Evolutionary conservation across 2,888 invertebrate species (phyloP), one percentile per base, ranked within the genome.

Genomic region (Drosophila infuscata): DNA sequence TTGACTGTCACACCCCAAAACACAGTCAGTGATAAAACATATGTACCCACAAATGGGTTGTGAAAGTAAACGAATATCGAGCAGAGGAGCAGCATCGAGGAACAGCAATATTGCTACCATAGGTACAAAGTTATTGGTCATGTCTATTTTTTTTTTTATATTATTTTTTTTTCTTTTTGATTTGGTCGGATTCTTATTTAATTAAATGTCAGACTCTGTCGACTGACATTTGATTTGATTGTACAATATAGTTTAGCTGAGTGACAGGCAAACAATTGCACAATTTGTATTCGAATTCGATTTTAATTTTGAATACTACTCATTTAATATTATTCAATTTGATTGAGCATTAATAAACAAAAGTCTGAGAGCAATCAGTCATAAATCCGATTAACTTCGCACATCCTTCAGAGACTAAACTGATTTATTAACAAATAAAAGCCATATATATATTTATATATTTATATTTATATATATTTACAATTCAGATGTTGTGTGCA

Each of bases 201-300:
- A 87, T 87, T 88, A 88, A 90, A 90, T 90, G 87, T 89, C 87
- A 90, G 88, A 77, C 69, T 70, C 68, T 77, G 70, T 36, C 67
- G 70, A 72, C 68, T 64, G 59, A 56, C 83, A 74, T 64, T 81
- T 75, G 71, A 78, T 78, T 80, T 78, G 78, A 65, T 76, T 78
- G 62, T 41, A 41, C 51, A 57, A 64, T 64, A 73, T 30, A 43
- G 46, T 46, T 46, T 32, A 36, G 33, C 52, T 29, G 32, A 78
- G 36, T 49, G 59, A 57, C 58, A 60, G 66, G 20, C 69, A 65
- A 79, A 69, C 56, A 69, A 79, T 74, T 62, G 74, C 58, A 35
- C 69, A 77, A 69, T 74, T 76, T 76, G 53, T 51, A 49, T 41
- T 49, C 25, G 29, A 63, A 49, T 35, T 63, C 17, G 17, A 54